Evolutionary conservation across 2,113 vertebrate genomes (phyloP), one percentile per base, ranked within the genome.

Genomic region (Pterocles burchelli): DNA sequence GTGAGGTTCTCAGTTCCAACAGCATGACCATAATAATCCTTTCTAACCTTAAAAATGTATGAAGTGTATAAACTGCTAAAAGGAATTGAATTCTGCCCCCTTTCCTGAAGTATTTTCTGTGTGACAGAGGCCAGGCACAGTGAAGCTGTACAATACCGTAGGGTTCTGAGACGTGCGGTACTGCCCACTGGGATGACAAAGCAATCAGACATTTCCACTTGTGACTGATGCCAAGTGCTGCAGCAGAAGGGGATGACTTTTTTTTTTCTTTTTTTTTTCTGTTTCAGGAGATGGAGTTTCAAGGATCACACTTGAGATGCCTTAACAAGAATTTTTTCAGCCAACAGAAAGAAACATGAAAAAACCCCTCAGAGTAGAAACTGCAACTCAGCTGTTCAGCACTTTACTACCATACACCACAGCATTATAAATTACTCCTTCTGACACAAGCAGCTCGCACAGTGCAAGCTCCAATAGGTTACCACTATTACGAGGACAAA

Each of bases 111-210:
- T 26, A 22, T 49, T 34, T 72, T 62, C 54, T 82, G 38, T 6
- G 12, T 61, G 71, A 9, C 41, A 70, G 81, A 82, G 89, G 80
- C 43, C 8, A 34, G 21, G 75, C 65, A 38, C 58, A 92, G 73
- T 10, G 57, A 77, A 77, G 87, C 95, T 75, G 45, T 29, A 85
- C 52, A 29, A 19, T 2, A 45, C 59, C 0, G 0, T 4, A 8
- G 1, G 25, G 72, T 29, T 76, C 74, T 18, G 72, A 78, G 85
- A 20, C 0, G 17, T 31, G 68, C 20, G 31, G 28, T 45, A 52
- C 72, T 90, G 95, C 92, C 90, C 96, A 90, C 90, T 72, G 83
- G 55, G 48, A 88, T 95, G 93, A 96, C 88, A 96, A 94, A 96
- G 93, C 95, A 93, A 77, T 29, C 91, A 80, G 88, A 92, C 88